phyloP scores from a whole-genome alignment of 2,113 vertebrate species.

The Chelonoidis abingdonii region DNA sequence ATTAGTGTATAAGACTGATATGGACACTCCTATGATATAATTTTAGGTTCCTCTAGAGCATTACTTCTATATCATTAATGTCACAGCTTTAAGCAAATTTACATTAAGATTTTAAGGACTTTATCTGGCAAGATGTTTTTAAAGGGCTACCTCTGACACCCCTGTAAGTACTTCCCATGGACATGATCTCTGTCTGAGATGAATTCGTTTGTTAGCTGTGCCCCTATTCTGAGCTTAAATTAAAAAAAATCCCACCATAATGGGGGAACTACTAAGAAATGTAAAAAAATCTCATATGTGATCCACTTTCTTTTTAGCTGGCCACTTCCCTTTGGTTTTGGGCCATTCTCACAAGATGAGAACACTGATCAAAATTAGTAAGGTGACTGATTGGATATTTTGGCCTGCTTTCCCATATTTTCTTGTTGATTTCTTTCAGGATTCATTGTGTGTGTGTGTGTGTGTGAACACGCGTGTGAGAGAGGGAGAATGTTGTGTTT shows the following conservation, averaged over 20 bases:
- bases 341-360: neutral
- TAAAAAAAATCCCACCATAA: neutral
- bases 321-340: neutral
- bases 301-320: neutral
- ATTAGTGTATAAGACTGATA: accelerated
- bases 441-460: neutral
- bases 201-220: neutral
- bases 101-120: neutral
- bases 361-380: neutral
- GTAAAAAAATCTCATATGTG: neutral
- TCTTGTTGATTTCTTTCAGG: neutral
- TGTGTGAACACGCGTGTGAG: too few species aligned
- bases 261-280: neutral
- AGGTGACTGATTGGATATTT: neutral
- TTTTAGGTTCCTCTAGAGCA: accelerated
- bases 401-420: neutral
- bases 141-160: neutral
- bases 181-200: neutral
- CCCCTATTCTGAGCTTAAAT: neutral
- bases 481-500: neutral
- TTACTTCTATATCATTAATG: neutral
- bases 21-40: neutral
- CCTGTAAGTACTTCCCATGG: accelerated
- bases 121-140: neutral
- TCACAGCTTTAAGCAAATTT: neutral